phyloP scores from a whole-genome alignment of 2,113 vertebrate genomes.

The Mormyrus iriodes region DNA sequence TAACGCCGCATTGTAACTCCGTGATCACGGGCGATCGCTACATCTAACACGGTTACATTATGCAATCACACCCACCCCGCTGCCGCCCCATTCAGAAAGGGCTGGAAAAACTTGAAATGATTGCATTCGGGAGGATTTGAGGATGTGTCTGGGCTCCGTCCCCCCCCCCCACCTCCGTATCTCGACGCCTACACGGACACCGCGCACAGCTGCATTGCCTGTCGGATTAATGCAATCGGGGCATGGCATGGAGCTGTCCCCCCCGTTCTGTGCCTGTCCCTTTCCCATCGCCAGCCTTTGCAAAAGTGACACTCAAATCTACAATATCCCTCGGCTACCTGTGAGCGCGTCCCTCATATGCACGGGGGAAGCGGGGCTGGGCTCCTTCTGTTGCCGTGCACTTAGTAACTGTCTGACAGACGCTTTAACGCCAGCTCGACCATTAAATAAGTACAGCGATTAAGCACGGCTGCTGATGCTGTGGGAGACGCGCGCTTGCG shows the following conservation, averaged over 20 bases:
- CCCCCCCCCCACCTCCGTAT: conserved; percentile 56
- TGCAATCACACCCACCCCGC: conserved; percentile 13
- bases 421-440: not conserved
- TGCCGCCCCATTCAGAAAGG: conserved; percentile 14
- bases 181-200: conserved; percentile 83
- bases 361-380: not conserved
- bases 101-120: conserved; percentile 4
- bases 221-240: conserved; percentile 82
- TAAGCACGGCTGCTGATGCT: not conserved
- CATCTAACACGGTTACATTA: conserved; percentile 15
- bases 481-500: not conserved
- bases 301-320: conserved; percentile 9
- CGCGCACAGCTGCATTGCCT: conserved; percentile 97
- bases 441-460: conserved; percentile 6
- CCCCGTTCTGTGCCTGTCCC: conserved; percentile 23
- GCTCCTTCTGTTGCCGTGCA: not conserved
- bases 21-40: conserved; percentile 5
- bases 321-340: conserved; percentile 12
- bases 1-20: conserved; percentile 6
- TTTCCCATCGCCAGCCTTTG: not conserved
- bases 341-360: not conserved
- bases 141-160: conserved; percentile 16
- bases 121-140: not conserved
- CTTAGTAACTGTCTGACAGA: conserved; percentile 9
- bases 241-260: conserved; percentile 60